Evolutionary conservation across 2,797 vertebrate species (phyloP), one percentile per base, ranked within the genome.

Genomic region (Lagodon rhomboides): DNA sequence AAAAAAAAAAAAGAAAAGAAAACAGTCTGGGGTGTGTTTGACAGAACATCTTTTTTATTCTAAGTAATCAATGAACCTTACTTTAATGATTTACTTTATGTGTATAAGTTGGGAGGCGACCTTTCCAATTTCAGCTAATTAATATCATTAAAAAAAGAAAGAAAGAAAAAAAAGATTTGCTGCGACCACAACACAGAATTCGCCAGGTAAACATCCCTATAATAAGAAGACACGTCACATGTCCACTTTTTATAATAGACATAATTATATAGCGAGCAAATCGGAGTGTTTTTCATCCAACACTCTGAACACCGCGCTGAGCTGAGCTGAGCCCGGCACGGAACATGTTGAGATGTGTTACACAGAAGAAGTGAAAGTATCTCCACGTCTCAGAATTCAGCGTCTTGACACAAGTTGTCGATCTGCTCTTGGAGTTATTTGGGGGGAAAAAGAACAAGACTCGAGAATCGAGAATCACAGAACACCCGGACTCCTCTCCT

Each of bases 371-470:
- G 3, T 34, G 5, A 50, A 67, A 68, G 23, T 68, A 20, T 44
- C 12, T 20, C 11, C 18, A 12, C 20, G 20, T 20, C 20, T 75
- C 2, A n/a, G 55, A 22, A 64, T 22, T 22, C 61, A 30, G 23
- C 10, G 5, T 47, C 12, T 34, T 49, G 1, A 23, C 27, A 63
- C 16, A 43, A n/a, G 23, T 65, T 58, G 20, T 12, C 49, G 55
- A 23, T 77, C 10, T 49, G 11, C 47, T 78, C 4, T 54, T 47
- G 12, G n/a, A 59, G 59, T 38, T 30, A 38, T 44, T 34, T 70
- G 9, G 9, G 30, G 30, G n/a, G 10, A 27, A 43, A 0, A 20
- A 55, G 3, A 56, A 18, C 54, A 61, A 80, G 63, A 53, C 16
- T 11, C n/a, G n/a, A n/a, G n/a, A n/a, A n/a, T n/a, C n/a, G n/a